Conservation (phyloP, 1,140 invertebrate species). For the Harlomillsia oculata region DNA sequence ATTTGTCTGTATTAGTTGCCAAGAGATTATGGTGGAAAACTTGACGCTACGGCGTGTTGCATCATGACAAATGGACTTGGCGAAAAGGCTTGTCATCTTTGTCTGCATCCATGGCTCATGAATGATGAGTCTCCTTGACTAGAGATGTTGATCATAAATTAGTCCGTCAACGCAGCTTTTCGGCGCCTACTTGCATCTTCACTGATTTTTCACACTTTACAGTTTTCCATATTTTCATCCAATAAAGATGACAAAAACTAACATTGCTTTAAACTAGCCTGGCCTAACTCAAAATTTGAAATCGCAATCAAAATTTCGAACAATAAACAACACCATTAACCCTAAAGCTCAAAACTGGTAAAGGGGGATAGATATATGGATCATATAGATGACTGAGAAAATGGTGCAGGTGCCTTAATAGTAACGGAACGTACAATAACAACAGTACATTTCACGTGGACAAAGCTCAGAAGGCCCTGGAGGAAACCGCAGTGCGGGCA, state of each 20-base stretch:
- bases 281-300: neutral
- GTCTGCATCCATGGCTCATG: constrained; percentile 3
- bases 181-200: neutral
- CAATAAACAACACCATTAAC: neutral
- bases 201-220: neutral
- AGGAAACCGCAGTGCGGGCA: neutral
- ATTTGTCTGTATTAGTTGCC: constrained; percentile 3
- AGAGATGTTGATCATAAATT: constrained; percentile 9
- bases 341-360: too few relatives aligned
- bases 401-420: too few relatives aligned
- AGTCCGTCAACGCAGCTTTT: too few relatives aligned
- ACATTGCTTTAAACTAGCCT: neutral
- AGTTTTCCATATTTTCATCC: neutral
- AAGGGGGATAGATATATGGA: neutral
- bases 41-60: neutral
- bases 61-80: constrained; percentile 8
- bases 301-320: neutral
- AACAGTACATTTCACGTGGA: too few relatives aligned
- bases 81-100: constrained; percentile 6
- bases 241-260: neutral
- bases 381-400: too few relatives aligned
- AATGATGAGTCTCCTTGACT: neutral
- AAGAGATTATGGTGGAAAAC: too few relatives aligned
- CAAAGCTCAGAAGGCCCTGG: neutral
- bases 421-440: too few relatives aligned